Evolutionary conservation across 2,797 vertebrate species (phyloP).

Genomic region (Enteromius paludinosus): DNA sequence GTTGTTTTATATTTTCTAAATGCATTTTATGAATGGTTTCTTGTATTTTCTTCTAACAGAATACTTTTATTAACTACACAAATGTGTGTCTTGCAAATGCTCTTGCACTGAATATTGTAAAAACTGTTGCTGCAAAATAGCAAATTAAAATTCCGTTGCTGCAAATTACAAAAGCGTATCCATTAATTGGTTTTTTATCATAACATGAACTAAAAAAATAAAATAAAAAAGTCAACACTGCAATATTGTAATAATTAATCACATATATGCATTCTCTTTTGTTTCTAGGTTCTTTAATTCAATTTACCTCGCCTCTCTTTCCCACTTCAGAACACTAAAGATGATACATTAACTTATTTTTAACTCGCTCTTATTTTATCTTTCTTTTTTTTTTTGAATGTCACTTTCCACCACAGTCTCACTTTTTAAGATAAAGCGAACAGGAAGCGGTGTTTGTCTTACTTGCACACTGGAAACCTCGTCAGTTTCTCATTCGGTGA

Average conservation of each 20-base stretch:
- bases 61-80: not conserved
- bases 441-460: slow-evolving; percentile 31
- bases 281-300: not conserved
- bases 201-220: not conserved
- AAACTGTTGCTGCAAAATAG: no score
- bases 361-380: not conserved
- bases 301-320: not conserved
- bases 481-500: slow-evolving; percentile 74
- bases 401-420: not conserved
- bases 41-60: not conserved
- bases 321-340: slow-evolving; percentile 2
- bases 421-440: slow-evolving; percentile 6
- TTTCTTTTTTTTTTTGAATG: not conserved
- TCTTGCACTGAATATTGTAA: not conserved
- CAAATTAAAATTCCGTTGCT: not conserved
- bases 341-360: slow-evolving; percentile 16
- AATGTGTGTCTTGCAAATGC: not conserved
- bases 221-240: not conserved
- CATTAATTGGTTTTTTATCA: not conserved
- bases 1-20: not conserved
- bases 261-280: not conserved
- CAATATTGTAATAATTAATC: not conserved
- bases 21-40: not conserved
- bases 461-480: slow-evolving; percentile 59
- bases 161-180: not conserved